Evolutionary conservation across 2,888 invertebrate genomes (phyloP).

Genomic region (Heliconius charithonia): DNA sequence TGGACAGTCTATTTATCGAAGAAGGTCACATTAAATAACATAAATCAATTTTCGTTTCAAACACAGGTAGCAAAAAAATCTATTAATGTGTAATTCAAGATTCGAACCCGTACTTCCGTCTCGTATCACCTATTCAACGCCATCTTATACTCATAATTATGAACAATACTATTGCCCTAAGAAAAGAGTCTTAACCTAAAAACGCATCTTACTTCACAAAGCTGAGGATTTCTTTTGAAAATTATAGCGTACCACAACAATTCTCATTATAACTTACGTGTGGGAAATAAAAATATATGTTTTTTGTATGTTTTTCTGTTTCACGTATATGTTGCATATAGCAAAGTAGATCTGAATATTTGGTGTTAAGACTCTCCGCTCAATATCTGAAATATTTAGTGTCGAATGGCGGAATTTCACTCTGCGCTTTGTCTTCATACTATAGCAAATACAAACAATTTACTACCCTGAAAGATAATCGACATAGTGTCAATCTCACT

Average conservation of each 20-base stretch:
- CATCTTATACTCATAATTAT: not conserved
- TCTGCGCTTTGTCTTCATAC: not conserved
- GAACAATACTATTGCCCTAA: constrained; percentile 11
- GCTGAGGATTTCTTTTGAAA: constrained; percentile 13
- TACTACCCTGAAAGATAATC: too few relatives aligned
- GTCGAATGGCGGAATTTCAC: not conserved
- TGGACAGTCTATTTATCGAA: too few relatives aligned
- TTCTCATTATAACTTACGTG: not conserved
- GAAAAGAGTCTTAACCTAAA: constrained; percentile 8
- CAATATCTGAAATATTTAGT: not conserved
- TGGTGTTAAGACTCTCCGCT: not conserved
- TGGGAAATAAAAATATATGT: not conserved
- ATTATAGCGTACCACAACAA: not conserved
- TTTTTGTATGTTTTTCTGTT: too few relatives aligned
- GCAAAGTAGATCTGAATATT: not conserved
- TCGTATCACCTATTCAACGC: too few relatives aligned
- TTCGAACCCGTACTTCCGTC: too few relatives aligned
- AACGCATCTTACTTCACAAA: constrained; percentile 17
- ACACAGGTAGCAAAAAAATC: too few relatives aligned
- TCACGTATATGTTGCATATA: too few relatives aligned
- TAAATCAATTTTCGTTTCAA: too few relatives aligned
- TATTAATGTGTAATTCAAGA: too few relatives aligned
- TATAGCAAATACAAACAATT: not conserved
- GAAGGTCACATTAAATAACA: too few relatives aligned
- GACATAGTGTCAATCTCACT: too few relatives aligned